Base-by-base conservation (phyloP, 1,140 invertebrate genomes). In the Grapholita molesta region DNA sequence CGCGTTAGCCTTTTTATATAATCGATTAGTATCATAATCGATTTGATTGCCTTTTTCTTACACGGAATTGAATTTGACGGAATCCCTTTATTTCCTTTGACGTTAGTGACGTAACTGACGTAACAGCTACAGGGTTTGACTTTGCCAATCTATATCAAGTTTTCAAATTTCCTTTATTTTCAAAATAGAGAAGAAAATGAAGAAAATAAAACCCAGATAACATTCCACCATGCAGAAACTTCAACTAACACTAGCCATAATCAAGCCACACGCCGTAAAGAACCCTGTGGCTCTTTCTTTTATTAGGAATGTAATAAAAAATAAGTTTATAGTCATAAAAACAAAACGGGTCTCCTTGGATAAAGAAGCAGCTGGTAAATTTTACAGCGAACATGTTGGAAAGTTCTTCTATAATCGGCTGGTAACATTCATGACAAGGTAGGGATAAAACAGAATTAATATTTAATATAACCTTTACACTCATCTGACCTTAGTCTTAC, bases 341-440 rank as follows among this genome's bases (percentile, higher is more conserved):
- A 95, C 95, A 0, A 96, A 94, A 83, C 89, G 94, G 73, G 91
- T 95, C 55, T 86, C 84, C 32, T 93, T 98, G 68, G 94, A 92
- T 55, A 81, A 78, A 61, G 76, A 95, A 79, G 92, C 95, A 74
- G 97, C 96, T 8, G 93, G 95, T 79, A 85, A 93, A 53, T 98
- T 99, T 91, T 99, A 98, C 85, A 87, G 91, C 25, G 97, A 98
- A 83, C 98, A 99, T 85, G 93, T 94, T 79, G 93, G 94, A 1
- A 97, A 96, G 87, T 98, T 98, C 91, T 99, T 98, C 91, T 98
- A 95, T 78, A 96, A 98, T 79, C 93, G 97, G 66, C 89, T 98
- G 9, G 92, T 97, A 0, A 96, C 95, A 25, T 98, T 97, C 79
- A 98, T 98, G 96, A 93, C 93, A 65, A 96, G 96, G 96, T 96